Percentiles rank a stretch among this genome's conserved stretches.
Conservation (phyloP, 2,888 invertebrate species). For the Nomada ferruginata region DNA sequence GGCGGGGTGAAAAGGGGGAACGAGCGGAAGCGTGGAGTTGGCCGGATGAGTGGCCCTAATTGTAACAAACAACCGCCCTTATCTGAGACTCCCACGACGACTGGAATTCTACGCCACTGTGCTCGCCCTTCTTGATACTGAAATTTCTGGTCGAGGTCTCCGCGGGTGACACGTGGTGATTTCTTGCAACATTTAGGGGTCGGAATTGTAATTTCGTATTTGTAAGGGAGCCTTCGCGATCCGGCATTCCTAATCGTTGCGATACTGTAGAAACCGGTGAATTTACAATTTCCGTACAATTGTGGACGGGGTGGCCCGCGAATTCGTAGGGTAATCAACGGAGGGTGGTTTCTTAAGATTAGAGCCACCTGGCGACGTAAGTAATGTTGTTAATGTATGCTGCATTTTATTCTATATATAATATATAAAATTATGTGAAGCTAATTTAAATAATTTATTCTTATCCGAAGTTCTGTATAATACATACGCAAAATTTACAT, state of each 20-base stretch:
- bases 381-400: no score
- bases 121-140: neutral
- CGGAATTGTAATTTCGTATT: conserved; percentile 36
- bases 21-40: conserved; percentile 55
- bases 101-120: conserved; percentile 29
- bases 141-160: neutral
- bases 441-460: neutral
- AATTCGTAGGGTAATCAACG: no score
- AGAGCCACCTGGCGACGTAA: no score
- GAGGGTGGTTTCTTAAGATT: neutral
- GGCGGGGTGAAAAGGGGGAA: conserved; percentile 38
- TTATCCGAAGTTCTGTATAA: neutral
- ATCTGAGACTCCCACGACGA: conserved; percentile 57
- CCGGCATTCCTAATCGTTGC: no score
- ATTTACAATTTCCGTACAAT: no score
- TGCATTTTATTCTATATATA: neutral
- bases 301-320: no score
- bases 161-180: neutral
- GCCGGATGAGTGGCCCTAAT: conserved; percentile 72
- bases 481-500: no score
- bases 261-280: no score
- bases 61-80: conserved; percentile 78
- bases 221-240: neutral
- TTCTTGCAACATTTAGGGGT: conserved; percentile 21
- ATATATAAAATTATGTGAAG: neutral